These are phyloP conservation scores for Cryptoblepharus egeriae DNA, from an alignment of 2,797 vertebrate species.

Conservation along the genomic window DNA sequence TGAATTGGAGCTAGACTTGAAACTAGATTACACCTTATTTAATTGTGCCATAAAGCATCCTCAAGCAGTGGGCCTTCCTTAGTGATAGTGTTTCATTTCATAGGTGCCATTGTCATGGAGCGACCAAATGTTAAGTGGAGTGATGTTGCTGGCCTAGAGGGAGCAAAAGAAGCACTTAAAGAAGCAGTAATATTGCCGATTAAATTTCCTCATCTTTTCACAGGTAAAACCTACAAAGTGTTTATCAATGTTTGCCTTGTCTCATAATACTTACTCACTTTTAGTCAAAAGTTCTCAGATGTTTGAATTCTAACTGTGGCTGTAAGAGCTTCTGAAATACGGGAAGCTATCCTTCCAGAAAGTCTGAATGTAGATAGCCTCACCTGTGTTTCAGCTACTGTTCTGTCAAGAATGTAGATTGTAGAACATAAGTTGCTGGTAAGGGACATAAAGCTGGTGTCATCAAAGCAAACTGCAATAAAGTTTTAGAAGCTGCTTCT, in stretches of 20 bases:
- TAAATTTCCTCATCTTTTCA: conserved; percentile 99
- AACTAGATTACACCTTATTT: background rate
- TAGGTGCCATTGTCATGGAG: conserved; percentile 98
- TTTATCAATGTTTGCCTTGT: background rate
- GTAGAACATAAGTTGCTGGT: background rate
- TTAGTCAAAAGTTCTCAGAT: background rate
- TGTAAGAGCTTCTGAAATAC: background rate
- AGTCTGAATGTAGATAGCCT: background rate
- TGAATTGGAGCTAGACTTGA: background rate
- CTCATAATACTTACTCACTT: background rate
- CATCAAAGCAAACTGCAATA: background rate
- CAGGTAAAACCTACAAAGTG: conserved; percentile 79
- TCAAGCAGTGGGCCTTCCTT: fast-evolving
- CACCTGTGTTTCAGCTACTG: background rate
- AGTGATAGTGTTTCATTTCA: conserved; percentile 38
- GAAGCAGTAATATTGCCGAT: conserved; percentile 99
- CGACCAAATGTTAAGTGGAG: conserved; percentile 96
- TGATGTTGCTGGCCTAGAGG: conserved; percentile 96
- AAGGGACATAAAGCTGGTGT: background rate
- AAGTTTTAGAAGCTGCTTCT: background rate
- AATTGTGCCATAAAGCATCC: background rate
- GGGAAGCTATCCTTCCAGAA: background rate
- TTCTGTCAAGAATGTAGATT: background rate
- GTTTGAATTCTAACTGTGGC: background rate
- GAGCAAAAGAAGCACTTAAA: conserved; percentile 97